phyloP scores from a whole-genome alignment of 1,140 invertebrate genomes.

The Triops cancriformis region DNA sequence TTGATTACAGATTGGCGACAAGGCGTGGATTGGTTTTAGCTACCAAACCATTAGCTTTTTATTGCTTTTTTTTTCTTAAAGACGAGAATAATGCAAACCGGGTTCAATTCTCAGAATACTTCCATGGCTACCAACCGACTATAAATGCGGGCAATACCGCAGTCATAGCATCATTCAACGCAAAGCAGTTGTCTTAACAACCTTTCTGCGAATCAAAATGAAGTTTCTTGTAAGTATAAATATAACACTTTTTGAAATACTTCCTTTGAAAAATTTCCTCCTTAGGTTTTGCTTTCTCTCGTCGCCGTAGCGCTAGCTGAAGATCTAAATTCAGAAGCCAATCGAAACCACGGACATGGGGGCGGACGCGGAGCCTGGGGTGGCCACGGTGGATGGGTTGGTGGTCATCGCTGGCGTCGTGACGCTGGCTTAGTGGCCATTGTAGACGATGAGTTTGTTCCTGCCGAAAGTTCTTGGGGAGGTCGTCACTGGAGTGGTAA shows the following conservation, averaged over 20 bases:
- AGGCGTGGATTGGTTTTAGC: too few relatives aligned
- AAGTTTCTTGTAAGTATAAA: background rate
- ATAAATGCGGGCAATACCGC: background rate
- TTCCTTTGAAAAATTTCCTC: background rate
- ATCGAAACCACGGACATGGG: background rate
- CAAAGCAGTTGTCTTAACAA: background rate
- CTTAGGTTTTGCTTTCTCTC: background rate
- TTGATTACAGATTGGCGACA: too few relatives aligned
- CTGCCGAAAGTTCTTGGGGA: background rate
- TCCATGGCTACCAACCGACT: background rate
- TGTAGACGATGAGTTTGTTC: background rate
- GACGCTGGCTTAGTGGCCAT: background rate
- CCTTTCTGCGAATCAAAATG: background rate
- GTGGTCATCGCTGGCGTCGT: background rate
- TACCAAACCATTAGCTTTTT: background rate
- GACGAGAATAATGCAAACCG: background rate
- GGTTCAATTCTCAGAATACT: background rate
- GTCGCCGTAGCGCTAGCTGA: background rate
- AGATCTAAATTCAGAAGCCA: background rate
- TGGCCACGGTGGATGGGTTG: background rate
- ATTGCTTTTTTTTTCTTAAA: background rate
- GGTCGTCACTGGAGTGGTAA: background rate
- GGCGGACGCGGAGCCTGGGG: background rate
- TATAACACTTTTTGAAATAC: background rate
- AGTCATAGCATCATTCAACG: background rate